These are phyloP conservation scores for Discoglossus pictus DNA, from an alignment of 2,797 vertebrate species.

Conservation along the genomic window DNA sequence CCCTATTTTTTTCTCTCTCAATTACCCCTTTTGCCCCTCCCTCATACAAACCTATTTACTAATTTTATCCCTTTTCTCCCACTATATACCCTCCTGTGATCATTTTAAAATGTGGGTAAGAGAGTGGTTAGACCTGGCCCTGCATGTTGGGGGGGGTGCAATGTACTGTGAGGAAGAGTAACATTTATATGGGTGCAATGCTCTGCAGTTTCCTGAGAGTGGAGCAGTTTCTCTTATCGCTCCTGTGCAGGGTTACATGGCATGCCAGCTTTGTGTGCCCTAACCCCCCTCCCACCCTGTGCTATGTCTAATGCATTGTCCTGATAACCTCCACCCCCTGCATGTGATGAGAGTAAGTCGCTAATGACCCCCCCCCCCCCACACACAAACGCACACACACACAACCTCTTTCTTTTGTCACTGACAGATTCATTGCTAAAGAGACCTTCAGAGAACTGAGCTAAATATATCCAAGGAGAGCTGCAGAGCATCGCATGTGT, in stretches of 20 bases:
- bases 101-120: no score
- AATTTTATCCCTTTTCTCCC: no score
- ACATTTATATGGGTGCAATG: constrained; percentile 18
- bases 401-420: constrained; percentile 24
- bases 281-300: no score
- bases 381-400: no score
- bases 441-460: constrained; percentile 35
- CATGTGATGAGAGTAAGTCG: constrained; percentile 10
- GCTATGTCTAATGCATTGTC: constrained; percentile 41
- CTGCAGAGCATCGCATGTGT: constrained; percentile 14
- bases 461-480: constrained; percentile 40
- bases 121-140: no score
- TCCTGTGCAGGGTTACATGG: constrained; percentile 34
- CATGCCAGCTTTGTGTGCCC: constrained; percentile 42
- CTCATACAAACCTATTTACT: no score
- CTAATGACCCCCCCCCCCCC: constrained; percentile 25
- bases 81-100: no score
- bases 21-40: no score
- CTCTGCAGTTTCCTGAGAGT: constrained; percentile 6
- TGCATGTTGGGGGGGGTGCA: no score
- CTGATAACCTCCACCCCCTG: constrained; percentile 31
- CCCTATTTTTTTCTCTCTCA: no score
- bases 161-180: no score
- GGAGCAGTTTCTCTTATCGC: constrained; percentile 25
- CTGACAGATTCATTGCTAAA: constrained; percentile 43